phyloP scores from a whole-genome alignment of 1,140 invertebrate species.

The Heliconius melpomene region DNA sequence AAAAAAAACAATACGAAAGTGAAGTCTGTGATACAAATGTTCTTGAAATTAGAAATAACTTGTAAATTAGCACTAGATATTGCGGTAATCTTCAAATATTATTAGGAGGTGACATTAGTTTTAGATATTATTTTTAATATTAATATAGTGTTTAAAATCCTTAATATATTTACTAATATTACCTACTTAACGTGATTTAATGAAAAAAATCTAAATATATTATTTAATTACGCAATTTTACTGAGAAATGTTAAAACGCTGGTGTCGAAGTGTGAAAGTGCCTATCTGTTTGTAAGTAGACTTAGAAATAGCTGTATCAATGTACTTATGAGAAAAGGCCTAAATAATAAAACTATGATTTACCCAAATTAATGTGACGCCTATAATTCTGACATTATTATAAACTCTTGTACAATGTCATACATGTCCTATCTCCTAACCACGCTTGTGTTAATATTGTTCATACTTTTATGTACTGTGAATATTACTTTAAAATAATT shows the following conservation, averaged over 20 bases:
- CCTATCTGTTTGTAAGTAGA: background rate
- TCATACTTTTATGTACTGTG: too few species aligned
- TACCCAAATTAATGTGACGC: background rate
- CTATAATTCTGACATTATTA: background rate
- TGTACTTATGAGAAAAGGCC: background rate
- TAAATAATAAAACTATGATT: background rate
- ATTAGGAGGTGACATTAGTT: background rate
- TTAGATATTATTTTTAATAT: background rate
- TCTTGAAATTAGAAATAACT: background rate
- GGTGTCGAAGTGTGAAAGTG: background rate
- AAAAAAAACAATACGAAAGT: constrained; percentile 11
- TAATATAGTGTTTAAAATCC: background rate
- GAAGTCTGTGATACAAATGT: constrained; percentile 21
- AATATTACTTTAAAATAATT: too few species aligned
- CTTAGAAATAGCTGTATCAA: background rate
- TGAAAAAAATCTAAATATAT: background rate
- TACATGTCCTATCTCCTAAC: too few species aligned
- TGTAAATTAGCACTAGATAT: background rate
- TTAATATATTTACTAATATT: constrained; percentile 2
- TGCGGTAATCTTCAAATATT: background rate
- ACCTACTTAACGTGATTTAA: background rate
- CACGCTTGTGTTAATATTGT: too few species aligned
- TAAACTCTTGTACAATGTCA: too few species aligned
- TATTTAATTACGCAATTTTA: background rate
- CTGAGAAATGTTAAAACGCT: background rate